Evolutionary conservation across 2,113 vertebrate genomes (phyloP), one percentile per base, ranked within the genome.

Genomic region (Tonatia bakeri): DNA sequence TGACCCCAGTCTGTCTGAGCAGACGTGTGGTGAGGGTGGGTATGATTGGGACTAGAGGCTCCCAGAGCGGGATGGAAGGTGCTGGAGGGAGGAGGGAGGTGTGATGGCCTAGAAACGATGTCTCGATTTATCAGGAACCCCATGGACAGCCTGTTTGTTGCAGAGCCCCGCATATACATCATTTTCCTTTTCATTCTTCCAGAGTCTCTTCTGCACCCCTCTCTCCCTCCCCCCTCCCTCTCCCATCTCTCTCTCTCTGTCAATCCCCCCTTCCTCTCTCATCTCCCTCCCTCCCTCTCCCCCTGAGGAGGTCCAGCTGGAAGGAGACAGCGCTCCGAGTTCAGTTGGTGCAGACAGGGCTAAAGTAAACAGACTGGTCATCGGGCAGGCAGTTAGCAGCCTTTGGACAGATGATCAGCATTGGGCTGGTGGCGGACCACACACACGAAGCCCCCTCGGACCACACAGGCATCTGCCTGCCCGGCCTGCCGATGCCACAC

Each of bases 321-420:
- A 99, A 99, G 99, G 99, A 99, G 99, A 99, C 99, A 98, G 99
- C 98, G 98, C 99, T 99, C 99, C 98, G 99, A 99, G 99, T 98
- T 99, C 99, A 98, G 99, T 98, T 98, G 99, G 99, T 99, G 99
- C 99, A 99, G 99, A 99, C 99, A 99, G 99, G 99, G 99, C 99
- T 99, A 99, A 99, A 99, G 99, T 99, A 99, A 99, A 99, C 99
- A 99, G 98, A 95, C 98, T 99, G 99, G 99, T 99, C 99, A 99
- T 99, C 99, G 99, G 98, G 99, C 99, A 99, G 99, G 99, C 99
- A 99, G 99, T 99, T 99, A 99, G 99, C 99, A 99, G 99, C 99
- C 99, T 98, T 98, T 98, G 99, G 99, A 99, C 99, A 99, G 99
- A 99, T 99, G 99, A 99, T 98, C 99, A 96, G 98, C 98, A 98